Percentiles rank a stretch among this genome's conserved stretches.
Evolutionary conservation across 2,797 vertebrate genomes (phyloP).

Genomic region (Danio kyathit): DNA sequence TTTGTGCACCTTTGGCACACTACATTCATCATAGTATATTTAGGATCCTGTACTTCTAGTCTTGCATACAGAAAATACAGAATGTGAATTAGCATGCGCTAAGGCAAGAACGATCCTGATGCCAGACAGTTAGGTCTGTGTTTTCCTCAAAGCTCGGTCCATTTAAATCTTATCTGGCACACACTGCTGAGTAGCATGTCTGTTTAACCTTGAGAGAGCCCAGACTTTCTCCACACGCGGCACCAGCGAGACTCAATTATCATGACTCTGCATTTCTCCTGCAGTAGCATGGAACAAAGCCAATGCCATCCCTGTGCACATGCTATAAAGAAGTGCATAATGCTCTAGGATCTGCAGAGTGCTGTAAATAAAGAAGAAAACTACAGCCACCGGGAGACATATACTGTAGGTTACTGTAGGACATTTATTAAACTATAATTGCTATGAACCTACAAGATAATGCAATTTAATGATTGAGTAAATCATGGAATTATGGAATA

Average conservation of each 20-base stretch:
- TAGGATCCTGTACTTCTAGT: background rate
- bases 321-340: slow-evolving; percentile 39
- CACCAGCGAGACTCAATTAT: slow-evolving; percentile 54
- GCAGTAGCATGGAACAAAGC: slow-evolving; percentile 59
- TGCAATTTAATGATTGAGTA: background rate
- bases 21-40: background rate
- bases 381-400: background rate
- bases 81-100: background rate
- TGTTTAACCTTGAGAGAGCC: slow-evolving; percentile 62
- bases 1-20: background rate
- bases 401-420: background rate
- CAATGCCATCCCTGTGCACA: slow-evolving; percentile 60
- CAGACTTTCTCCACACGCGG: background rate
- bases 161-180: slow-evolving; percentile 40
- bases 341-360: background rate
- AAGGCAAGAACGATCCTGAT: slow-evolving; percentile 5
- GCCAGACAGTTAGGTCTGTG: slow-evolving; percentile 14
- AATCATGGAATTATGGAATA: slow-evolving; percentile 8
- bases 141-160: slow-evolving; percentile 52
- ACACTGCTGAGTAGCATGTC: slow-evolving; percentile 49
- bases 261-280: slow-evolving; percentile 70
- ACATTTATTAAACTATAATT: background rate
- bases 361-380: slow-evolving; percentile 34
- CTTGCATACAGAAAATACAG: background rate
- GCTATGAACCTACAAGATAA: background rate